Conservation (phyloP, 2,113 vertebrate species). For the Fulica atra region DNA sequence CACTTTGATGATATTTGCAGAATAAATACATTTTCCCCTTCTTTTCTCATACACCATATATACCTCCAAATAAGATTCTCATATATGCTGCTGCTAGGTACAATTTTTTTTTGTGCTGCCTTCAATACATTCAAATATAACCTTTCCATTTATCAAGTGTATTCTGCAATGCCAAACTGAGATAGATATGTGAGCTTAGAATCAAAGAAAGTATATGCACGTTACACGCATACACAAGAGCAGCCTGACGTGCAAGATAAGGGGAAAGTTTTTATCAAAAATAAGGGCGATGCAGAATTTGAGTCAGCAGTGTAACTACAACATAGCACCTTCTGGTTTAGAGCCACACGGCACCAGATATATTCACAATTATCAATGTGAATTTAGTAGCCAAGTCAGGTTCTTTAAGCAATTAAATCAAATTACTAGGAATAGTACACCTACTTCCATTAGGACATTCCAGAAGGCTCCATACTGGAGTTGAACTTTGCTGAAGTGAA, state of each 20-base stretch:
- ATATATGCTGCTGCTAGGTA: neutral
- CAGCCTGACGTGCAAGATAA: neutral
- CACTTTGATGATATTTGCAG: neutral
- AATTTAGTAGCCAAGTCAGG: neutral
- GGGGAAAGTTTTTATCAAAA: neutral
- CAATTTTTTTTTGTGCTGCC: neutral
- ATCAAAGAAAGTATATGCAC: neutral
- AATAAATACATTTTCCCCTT: neutral
- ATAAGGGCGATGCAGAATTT: neutral
- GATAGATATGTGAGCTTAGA: neutral
- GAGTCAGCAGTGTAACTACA: neutral
- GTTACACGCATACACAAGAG: fast-evolving
- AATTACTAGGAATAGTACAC: neutral
- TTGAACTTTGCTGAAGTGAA: neutral
- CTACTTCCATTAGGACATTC: neutral
- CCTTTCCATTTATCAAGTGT: neutral
- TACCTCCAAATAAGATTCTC: neutral
- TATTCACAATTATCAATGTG: neutral
- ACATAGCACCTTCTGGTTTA: neutral
- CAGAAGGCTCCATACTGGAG: neutral
- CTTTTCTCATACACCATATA: neutral
- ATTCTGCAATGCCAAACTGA: neutral
- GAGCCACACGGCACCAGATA: neutral
- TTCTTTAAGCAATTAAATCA: neutral
- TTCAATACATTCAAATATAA: neutral